Evolutionary conservation across 2,888 invertebrate genomes (phyloP).

Genomic region (Rhabditoides inermis): DNA sequence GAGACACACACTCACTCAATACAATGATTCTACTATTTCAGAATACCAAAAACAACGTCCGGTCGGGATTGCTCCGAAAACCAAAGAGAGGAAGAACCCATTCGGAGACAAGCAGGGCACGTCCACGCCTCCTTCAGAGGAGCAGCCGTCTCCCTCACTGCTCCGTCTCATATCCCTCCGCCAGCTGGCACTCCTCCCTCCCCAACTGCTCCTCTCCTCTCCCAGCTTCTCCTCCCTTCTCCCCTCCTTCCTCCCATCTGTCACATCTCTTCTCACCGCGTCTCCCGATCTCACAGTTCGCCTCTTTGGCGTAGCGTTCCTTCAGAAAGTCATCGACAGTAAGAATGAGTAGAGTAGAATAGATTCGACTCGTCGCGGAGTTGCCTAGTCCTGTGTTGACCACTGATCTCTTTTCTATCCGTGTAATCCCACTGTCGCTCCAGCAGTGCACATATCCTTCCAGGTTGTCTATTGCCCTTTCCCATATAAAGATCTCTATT

Average conservation of each 20-base stretch:
- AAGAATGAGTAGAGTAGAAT: too few species aligned
- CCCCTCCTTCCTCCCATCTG: constrained; percentile 10
- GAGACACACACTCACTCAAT: background rate
- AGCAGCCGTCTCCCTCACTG: constrained; percentile 1
- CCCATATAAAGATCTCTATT: too few species aligned
- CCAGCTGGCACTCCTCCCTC: too few species aligned
- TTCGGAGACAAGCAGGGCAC: constrained; percentile 10
- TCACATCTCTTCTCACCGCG: constrained; percentile 15
- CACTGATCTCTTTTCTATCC: too few species aligned
- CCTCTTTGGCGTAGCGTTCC: too few species aligned
- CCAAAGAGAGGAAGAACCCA: constrained; percentile 14
- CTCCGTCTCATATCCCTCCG: too few species aligned
- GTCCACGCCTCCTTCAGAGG: constrained; percentile 12
- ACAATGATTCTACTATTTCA: constrained; percentile 3
- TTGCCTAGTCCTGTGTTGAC: too few species aligned
- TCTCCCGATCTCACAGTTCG: constrained; percentile 26
- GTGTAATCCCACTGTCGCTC: too few species aligned
- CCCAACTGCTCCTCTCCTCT: background rate
- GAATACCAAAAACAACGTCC: constrained; percentile 24
- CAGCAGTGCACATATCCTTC: too few species aligned
- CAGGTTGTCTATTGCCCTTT: too few species aligned
- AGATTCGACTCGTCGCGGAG: too few species aligned
- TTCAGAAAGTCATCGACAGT: too few species aligned
- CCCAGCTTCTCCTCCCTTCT: background rate
- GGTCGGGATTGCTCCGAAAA: constrained; percentile 2